Evolutionary conservation across 1,140 invertebrate species (phyloP).

Genomic region (Meloidogyne chitwoodi): DNA sequence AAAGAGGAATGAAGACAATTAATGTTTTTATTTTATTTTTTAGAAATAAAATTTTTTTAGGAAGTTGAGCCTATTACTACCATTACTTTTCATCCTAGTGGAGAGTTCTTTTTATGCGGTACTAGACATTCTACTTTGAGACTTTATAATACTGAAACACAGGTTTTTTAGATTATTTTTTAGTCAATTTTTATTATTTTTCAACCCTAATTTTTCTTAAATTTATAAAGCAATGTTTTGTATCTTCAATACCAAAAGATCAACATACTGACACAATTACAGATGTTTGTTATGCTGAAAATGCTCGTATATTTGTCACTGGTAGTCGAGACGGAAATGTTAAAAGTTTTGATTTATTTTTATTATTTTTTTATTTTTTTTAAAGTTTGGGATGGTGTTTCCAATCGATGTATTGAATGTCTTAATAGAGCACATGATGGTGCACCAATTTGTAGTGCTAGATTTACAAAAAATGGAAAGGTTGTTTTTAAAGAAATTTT

Average conservation of each 20-base stretch:
- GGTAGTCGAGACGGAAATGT: slow-evolving; percentile 86
- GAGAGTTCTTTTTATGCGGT: slow-evolving; percentile 86
- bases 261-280: slow-evolving; percentile 84
- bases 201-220: not conserved
- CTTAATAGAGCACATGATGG: slow-evolving; percentile 89
- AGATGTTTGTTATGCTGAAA: slow-evolving; percentile 69
- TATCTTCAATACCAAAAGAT: slow-evolving; percentile 80
- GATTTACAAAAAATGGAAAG: slow-evolving; percentile 93
- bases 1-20: slow-evolving; percentile 80
- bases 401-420: slow-evolving; percentile 84
- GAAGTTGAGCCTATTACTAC: slow-evolving; percentile 83
- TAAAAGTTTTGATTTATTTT: slow-evolving; percentile 64
- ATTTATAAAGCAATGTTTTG: slow-evolving; percentile 78
- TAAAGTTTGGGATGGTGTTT: slow-evolving; percentile 62
- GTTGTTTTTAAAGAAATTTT: slow-evolving; percentile 64
- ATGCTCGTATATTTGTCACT: slow-evolving; percentile 72
- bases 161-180: slow-evolving; percentile 48
- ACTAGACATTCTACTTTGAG: slow-evolving; percentile 83
- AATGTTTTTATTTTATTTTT: slow-evolving; percentile 25
- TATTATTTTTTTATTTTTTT: not conserved
- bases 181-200: no score
- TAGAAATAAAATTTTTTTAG: slow-evolving; percentile 61
- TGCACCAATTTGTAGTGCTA: slow-evolving; percentile 84
- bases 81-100: slow-evolving; percentile 87
- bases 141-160: slow-evolving; percentile 85